These are phyloP conservation scores for Pollicipes pollicipes DNA, from an alignment of 1,140 invertebrate genomes.

Conservation along the genomic window DNA sequence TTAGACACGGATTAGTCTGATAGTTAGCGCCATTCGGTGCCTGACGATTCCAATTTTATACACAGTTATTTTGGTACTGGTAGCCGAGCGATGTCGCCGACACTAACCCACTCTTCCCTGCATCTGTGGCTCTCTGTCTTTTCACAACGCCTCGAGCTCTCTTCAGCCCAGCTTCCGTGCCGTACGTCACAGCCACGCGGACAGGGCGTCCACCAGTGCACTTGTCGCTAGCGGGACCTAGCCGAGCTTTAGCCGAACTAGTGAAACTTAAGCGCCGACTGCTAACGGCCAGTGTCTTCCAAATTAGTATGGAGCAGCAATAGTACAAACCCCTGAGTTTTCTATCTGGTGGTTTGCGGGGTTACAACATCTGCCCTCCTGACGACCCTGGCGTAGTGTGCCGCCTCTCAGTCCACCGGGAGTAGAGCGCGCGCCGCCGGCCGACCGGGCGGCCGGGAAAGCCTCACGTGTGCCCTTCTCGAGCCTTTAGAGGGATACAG, in stretches of 20 bases:
- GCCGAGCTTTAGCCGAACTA: neutral
- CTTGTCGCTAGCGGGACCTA: neutral
- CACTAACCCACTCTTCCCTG: neutral
- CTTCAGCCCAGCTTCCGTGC: neutral
- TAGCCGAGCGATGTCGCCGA: neutral
- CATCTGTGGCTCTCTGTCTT: neutral
- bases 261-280: neutral
- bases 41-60: neutral
- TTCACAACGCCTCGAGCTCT: neutral
- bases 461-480: neutral
- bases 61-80: neutral
- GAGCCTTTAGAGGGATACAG: neutral
- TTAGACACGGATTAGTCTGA: neutral
- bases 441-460: neutral
- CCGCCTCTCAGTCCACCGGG: neutral
- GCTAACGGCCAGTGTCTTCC: neutral
- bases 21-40: neutral
- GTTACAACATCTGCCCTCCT: neutral
- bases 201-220: too few relatives aligned
- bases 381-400: neutral
- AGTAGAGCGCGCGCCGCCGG: too few relatives aligned
- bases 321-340: neutral
- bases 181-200: too few relatives aligned
- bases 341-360: neutral
- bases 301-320: neutral